Conservation (phyloP, 2,888 invertebrate species). For the Digitonthophagus gazella region DNA sequence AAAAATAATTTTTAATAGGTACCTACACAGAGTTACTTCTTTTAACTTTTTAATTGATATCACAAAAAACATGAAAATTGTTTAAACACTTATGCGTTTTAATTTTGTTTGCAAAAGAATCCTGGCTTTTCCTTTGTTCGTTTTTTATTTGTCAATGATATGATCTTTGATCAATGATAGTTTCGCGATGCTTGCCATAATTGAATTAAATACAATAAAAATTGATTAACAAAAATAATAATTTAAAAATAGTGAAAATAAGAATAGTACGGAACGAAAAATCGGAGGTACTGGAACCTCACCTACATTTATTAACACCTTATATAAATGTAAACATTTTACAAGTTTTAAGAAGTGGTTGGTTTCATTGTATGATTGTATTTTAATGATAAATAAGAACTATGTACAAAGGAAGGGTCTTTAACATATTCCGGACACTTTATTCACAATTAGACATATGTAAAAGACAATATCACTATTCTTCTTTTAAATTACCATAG, state of each 20-base stretch:
- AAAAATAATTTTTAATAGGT: not conserved
- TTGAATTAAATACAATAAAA: not conserved
- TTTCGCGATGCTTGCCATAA: too few species aligned
- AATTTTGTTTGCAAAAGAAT: too few species aligned
- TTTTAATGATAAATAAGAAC: not conserved
- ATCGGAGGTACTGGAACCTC: too few species aligned
- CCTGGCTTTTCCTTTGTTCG: too few species aligned
- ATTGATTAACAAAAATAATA: not conserved
- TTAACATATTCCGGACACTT: not conserved
- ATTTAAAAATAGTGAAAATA: not conserved
- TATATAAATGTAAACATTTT: too few species aligned
- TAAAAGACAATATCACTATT: constrained; percentile 11
- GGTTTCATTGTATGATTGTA: not conserved
- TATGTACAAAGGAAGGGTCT: not conserved
- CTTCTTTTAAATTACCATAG: not conserved
- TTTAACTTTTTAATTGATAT: not conserved
- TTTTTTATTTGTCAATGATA: too few species aligned
- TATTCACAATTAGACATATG: not conserved
- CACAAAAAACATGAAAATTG: not conserved
- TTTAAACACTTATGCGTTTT: too few species aligned
- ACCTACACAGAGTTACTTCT: too few species aligned
- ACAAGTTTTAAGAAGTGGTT: too few species aligned
- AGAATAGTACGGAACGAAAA: too few species aligned
- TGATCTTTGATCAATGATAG: too few species aligned
- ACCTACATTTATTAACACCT: too few species aligned